A percentile compares a stretch with the other conserved stretches of the same genome.
Conservation (phyloP, 1,140 invertebrate genomes). For the Augochlora pura region DNA sequence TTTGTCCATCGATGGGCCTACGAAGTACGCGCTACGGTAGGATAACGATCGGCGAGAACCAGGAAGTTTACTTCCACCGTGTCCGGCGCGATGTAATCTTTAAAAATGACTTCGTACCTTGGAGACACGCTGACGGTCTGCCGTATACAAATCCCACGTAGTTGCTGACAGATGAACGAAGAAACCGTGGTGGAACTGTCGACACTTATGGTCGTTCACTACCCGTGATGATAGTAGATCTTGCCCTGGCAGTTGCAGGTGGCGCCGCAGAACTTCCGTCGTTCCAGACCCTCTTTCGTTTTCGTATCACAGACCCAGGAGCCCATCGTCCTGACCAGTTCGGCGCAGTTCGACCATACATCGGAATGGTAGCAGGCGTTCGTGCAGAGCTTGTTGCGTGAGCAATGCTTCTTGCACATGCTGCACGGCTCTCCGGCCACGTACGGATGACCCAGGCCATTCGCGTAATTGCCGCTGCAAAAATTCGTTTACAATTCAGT, state of each 20-base stretch:
- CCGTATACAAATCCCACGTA: not conserved
- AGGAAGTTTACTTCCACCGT: not conserved
- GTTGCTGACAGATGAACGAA: not conserved
- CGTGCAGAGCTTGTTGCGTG: slow-evolving; percentile 85
- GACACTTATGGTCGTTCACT: slow-evolving; percentile 36
- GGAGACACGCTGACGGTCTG: not conserved
- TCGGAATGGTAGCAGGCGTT: slow-evolving; percentile 87
- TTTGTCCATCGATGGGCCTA: not conserved
- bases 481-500: slow-evolving; percentile 11
- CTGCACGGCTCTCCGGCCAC: slow-evolving; percentile 83
- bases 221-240: slow-evolving; percentile 66
- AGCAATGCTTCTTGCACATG: slow-evolving; percentile 84
- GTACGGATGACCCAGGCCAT: slow-evolving; percentile 84
- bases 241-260: slow-evolving; percentile 86
- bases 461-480: slow-evolving; percentile 85
- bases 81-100: not conserved
- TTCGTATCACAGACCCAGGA: slow-evolving; percentile 84
- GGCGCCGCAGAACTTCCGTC: slow-evolving; percentile 84
- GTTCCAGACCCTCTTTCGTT: slow-evolving; percentile 81
- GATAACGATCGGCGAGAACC: slow-evolving; percentile 1
- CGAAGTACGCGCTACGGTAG: not conserved
- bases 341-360: slow-evolving; percentile 87
- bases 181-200: not conserved
- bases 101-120: slow-evolving; percentile 33
- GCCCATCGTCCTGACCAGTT: slow-evolving; percentile 82